These are phyloP conservation scores for Allolobophora icterica DNA, from an alignment of 2,888 invertebrate species.

Conservation along the genomic window DNA sequence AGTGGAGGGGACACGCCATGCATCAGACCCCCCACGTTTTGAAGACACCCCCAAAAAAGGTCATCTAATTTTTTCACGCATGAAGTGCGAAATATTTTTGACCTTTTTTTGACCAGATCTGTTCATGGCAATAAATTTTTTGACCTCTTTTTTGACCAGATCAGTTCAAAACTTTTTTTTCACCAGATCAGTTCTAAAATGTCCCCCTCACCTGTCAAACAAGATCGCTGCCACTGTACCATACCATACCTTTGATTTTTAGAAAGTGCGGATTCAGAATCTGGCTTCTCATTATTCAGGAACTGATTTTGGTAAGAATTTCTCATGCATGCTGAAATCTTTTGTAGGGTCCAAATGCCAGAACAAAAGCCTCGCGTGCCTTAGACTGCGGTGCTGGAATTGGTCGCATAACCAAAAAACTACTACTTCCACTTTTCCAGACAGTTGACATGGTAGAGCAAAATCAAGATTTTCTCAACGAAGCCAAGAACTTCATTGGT, in stretches of 20 bases:
- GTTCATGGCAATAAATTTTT: too few species aligned
- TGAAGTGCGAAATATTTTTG: too few species aligned
- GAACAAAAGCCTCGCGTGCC: constrained; percentile 70
- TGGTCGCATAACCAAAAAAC: constrained; percentile 86
- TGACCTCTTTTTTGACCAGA: too few species aligned
- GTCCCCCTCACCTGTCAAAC: too few species aligned
- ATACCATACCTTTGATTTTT: background rate
- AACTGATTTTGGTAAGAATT: background rate
- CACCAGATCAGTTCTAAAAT: too few species aligned
- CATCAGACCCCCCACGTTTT: too few species aligned
- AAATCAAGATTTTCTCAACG: constrained; percentile 80
- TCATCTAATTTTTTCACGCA: too few species aligned
- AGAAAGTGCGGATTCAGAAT: background rate
- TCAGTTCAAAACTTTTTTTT: too few species aligned
- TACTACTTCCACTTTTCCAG: constrained; percentile 81
- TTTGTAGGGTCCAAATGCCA: constrained; percentile 42
- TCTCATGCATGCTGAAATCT: background rate
- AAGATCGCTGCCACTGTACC: too few species aligned
- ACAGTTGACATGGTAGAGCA: constrained; percentile 90
- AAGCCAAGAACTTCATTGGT: constrained; percentile 69
- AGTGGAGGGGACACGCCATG: too few species aligned
- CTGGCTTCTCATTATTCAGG: background rate
- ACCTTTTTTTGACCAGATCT: too few species aligned
- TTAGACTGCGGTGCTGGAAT: constrained; percentile 97
- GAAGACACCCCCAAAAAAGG: too few species aligned